These are phyloP conservation scores for Ceratosolen fusciceps DNA, from an alignment of 1,140 invertebrate genomes.

Conservation along the genomic window DNA sequence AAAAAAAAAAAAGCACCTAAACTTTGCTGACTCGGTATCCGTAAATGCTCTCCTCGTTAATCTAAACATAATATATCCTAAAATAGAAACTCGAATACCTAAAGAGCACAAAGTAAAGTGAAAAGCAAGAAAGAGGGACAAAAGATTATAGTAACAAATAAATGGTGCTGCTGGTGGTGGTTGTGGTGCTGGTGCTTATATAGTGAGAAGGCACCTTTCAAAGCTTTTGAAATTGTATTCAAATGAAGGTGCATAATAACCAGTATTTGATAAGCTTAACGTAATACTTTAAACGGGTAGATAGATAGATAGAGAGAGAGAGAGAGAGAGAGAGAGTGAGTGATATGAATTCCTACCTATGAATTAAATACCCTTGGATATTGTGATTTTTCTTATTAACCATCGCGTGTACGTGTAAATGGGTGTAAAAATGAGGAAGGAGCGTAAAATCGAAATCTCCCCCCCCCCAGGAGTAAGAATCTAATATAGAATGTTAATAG, in stretches of 20 bases:
- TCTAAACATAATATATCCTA: background rate
- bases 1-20: background rate
- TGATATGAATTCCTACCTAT: background rate
- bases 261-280: too few species aligned
- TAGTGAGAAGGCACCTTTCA: background rate
- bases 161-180: too few species aligned
- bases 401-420: too few species aligned
- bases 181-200: background rate
- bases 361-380: background rate
- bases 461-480: too few species aligned
- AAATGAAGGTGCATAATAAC: background rate
- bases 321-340: too few species aligned
- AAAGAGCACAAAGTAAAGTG: background rate
- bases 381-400: background rate
- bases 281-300: background rate
- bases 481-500: too few species aligned
- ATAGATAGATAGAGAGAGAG: too few species aligned
- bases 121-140: conserved; percentile 14
- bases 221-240: background rate
- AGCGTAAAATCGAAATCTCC: background rate
- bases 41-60: conserved; percentile 5
- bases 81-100: background rate
- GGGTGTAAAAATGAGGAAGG: too few species aligned
- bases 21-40: background rate
- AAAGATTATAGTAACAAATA: background rate